Conservation (phyloP, 2,888 invertebrate genomes). For the Heteromyza rotundicornis region DNA sequence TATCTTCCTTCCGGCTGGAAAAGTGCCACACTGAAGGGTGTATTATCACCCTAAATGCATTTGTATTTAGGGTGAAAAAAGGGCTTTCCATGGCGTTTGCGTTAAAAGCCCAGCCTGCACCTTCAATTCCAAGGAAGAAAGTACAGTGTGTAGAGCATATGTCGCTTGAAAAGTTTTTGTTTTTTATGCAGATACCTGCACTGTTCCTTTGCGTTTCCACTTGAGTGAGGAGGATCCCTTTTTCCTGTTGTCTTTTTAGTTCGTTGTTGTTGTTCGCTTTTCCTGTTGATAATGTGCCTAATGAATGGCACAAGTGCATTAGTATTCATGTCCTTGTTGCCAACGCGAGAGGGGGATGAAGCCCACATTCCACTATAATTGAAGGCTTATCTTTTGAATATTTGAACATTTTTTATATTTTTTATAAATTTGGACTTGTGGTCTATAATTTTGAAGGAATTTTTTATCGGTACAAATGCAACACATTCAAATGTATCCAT, state of each 20-base stretch:
- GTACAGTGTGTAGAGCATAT: background rate
- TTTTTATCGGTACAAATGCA: too few relatives aligned
- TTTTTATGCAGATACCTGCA: background rate
- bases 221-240: background rate
- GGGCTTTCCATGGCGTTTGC: background rate
- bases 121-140: background rate
- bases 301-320: background rate
- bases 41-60: background rate
- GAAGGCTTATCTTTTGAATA: too few relatives aligned
- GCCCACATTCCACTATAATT: too few relatives aligned
- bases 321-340: background rate
- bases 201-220: background rate
- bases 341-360: background rate
- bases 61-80: background rate
- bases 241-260: too few relatives aligned
- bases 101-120: background rate
- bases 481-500: too few relatives aligned
- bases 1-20: slow-evolving; percentile 42
- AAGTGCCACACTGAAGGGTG: slow-evolving; percentile 32
- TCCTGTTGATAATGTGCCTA: background rate
- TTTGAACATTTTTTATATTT: too few relatives aligned
- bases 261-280: too few relatives aligned
- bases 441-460: too few relatives aligned
- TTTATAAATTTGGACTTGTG: too few relatives aligned
- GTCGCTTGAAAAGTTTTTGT: background rate